phyloP scores from a whole-genome alignment of 1,140 invertebrate species.

The Episyrphus balteatus region DNA sequence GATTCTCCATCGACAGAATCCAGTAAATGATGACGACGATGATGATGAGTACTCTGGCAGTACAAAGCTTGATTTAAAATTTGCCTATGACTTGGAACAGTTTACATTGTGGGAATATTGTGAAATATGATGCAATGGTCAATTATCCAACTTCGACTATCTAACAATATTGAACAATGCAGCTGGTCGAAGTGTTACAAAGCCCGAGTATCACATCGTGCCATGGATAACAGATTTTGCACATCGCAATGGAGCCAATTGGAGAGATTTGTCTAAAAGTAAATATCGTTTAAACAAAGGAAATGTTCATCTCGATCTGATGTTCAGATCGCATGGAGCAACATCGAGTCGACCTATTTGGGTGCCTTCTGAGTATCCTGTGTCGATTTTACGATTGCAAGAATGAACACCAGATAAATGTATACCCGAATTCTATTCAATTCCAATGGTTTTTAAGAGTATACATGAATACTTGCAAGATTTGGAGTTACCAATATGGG shows the following conservation, averaged over 20 bases:
- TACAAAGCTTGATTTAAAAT: slow-evolving; percentile 25
- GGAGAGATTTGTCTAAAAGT: slow-evolving; percentile 86
- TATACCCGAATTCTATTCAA: slow-evolving; percentile 79
- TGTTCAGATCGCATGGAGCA: slow-evolving; percentile 52
- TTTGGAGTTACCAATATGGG: slow-evolving; percentile 83
- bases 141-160: slow-evolving; percentile 87
- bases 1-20: slow-evolving; percentile 6
- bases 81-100: slow-evolving; percentile 29
- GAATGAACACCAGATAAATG: slow-evolving; percentile 98
- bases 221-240: slow-evolving; percentile 96
- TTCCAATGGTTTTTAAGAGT: slow-evolving; percentile 74
- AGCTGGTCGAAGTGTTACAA: slow-evolving; percentile 63
- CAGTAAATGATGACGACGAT: slow-evolving; percentile 1
- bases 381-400: slow-evolving; percentile 80
- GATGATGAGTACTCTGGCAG: not conserved
- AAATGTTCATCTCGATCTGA: slow-evolving; percentile 87
- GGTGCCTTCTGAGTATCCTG: slow-evolving; percentile 94
- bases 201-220: slow-evolving; percentile 87
- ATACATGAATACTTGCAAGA: slow-evolving; percentile 62
- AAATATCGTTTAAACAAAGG: slow-evolving; percentile 96
- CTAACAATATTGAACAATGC: slow-evolving; percentile 78
- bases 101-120: slow-evolving; percentile 39
- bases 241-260: slow-evolving; percentile 64
- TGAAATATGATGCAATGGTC: slow-evolving; percentile 71
- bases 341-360: slow-evolving; percentile 56